Evolutionary conservation across 2,888 invertebrate species (phyloP).

Genomic region (Xestia xanthographa): DNA sequence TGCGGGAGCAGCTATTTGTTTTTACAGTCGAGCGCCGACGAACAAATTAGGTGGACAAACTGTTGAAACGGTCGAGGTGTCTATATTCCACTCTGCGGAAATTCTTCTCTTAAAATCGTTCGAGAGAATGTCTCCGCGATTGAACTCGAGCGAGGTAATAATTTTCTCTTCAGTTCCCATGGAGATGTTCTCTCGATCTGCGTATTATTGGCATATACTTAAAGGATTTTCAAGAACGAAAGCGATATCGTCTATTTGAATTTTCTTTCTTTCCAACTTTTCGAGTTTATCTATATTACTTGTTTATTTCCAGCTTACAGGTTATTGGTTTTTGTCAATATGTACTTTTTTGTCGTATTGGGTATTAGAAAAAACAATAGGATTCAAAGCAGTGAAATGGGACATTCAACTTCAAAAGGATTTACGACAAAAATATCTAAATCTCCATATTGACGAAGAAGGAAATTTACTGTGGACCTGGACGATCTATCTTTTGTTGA

Average conservation of each 20-base stretch:
- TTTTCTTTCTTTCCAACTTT: conserved; percentile 56
- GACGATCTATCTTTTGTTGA: conserved; percentile 60
- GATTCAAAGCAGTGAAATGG: conserved; percentile 3
- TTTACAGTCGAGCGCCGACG: conserved; percentile 89
- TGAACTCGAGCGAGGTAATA: conserved; percentile 84
- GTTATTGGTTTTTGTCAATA: conserved; percentile 51
- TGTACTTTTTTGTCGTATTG: conserved; percentile 22
- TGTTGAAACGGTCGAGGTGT: conserved; percentile 89
- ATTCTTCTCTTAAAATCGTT: conserved; percentile 86
- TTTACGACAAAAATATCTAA: conserved; percentile 24
- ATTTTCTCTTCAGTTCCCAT: conserved; percentile 83
- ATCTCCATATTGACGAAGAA: conserved; percentile 37
- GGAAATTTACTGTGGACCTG: conserved; percentile 44
- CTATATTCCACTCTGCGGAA: conserved; percentile 86
- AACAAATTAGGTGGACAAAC: conserved; percentile 91
- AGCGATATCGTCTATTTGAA: conserved; percentile 71
- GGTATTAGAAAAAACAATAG: conserved; percentile 38
- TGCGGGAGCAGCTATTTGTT: conserved; percentile 88
- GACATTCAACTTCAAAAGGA: conserved; percentile 14
- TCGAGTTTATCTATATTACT: conserved; percentile 53
- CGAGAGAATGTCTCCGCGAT: conserved; percentile 82
- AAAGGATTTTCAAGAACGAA: conserved; percentile 78
- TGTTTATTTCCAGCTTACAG: conserved; percentile 46
- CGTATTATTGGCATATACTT: conserved; percentile 81
- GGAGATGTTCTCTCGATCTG: conserved; percentile 81